phyloP scores from a whole-genome alignment of 2,113 vertebrate species.

The Esox niger region DNA sequence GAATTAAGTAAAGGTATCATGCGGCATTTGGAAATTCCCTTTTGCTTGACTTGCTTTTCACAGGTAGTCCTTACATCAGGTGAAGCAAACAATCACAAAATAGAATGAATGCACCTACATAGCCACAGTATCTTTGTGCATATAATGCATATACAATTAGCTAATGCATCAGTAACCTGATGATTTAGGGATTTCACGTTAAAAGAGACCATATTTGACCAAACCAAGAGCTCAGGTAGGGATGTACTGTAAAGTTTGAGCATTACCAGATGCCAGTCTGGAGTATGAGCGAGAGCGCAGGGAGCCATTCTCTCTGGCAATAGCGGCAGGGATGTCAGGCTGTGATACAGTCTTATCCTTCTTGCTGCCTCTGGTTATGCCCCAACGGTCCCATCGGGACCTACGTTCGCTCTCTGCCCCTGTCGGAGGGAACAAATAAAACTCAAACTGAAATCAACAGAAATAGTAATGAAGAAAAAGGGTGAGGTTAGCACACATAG shows the following conservation, averaged over 20 bases:
- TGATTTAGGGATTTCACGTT: no score
- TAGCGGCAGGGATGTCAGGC: constrained; percentile 83
- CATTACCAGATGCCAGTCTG: constrained; percentile 84
- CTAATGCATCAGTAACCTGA: background rate
- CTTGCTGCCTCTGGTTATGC: constrained; percentile 76
- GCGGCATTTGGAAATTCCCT: no score
- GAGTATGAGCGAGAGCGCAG: constrained; percentile 72
- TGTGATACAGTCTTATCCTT: constrained; percentile 87
- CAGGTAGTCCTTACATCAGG: no score
- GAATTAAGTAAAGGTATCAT: no score
- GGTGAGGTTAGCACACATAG: no score
- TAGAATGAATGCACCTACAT: no score
- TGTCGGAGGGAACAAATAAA: constrained; percentile 15
- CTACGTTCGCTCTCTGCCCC: constrained; percentile 67
- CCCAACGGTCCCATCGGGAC: constrained; percentile 92
- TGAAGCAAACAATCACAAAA: no score
- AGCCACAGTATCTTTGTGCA: background rate
- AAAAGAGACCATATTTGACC: no score
- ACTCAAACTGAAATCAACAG: background rate
- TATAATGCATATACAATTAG: background rate
- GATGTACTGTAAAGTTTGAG: background rate
- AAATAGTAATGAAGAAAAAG: constrained; percentile 3
- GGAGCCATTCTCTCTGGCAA: constrained; percentile 77
- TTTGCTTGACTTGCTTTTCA: no score
- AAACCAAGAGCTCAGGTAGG: no score